A percentile compares a stretch with the other conserved stretches of the same genome.
These are phyloP conservation scores for Odontocerum albicorne DNA, from an alignment of 2,888 invertebrate genomes.

Conservation along the genomic window DNA sequence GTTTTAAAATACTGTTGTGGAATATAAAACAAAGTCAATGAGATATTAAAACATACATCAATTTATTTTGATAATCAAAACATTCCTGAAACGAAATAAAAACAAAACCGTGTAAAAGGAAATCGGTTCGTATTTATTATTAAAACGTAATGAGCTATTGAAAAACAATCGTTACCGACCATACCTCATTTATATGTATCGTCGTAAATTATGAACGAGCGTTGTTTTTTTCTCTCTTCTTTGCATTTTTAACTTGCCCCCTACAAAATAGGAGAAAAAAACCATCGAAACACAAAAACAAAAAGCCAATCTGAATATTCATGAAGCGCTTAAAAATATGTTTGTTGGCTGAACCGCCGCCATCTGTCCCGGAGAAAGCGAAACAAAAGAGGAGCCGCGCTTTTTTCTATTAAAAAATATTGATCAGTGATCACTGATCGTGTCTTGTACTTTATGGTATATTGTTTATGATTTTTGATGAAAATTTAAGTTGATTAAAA, in stretches of 20 bases:
- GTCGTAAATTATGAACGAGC: conserved; percentile 18
- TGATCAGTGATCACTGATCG: no score
- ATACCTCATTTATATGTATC: conserved; percentile 17
- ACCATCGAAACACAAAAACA: conserved; percentile 8
- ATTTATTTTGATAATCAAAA: no score
- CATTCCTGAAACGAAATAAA: not conserved
- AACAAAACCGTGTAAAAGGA: not conserved
- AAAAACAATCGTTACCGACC: conserved; percentile 18
- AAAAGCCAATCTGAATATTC: conserved; percentile 35
- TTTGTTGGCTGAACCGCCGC: not conserved
- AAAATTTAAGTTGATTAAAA: no score
- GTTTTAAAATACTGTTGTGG: no score
- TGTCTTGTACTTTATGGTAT: no score
- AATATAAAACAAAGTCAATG: no score
- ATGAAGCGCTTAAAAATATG: conserved; percentile 23
- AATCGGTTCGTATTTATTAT: conserved; percentile 10
- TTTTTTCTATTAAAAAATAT: no score
- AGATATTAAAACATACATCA: no score
- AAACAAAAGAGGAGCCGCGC: no score
- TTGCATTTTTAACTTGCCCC: not conserved
- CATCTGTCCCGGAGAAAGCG: not conserved
- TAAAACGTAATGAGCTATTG: conserved; percentile 24
- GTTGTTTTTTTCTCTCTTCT: conserved; percentile 12
- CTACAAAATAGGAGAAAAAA: not conserved
- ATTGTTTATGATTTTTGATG: no score